Base-by-base conservation (phyloP, 1,140 invertebrate species). In the Drosophila malerkotliana region DNA sequence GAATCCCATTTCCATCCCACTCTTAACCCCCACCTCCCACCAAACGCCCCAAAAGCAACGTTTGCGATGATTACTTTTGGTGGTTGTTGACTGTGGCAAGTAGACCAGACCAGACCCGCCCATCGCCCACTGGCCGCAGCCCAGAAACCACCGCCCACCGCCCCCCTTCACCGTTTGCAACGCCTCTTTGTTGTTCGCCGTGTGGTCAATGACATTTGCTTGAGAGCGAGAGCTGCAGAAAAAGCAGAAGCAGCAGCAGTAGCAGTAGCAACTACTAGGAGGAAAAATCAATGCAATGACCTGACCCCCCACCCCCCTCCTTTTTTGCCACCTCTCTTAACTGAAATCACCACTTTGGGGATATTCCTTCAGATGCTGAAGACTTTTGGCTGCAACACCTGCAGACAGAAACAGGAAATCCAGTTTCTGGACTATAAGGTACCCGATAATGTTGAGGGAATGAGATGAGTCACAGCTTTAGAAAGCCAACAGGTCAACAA, bases 41-140 rank as follows among this genome's bases (percentile, higher is more conserved):
- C 34, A 37, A 37, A 37, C 34, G 28, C 57, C 68, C 56, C 41
- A 14, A 34, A 63, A 57, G 72, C 79, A 75, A 62, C 79, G 71
- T 83, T 83, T 79, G 69, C 79, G 74, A 82, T 82, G 79, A 82
- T 82, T 82, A 82, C 79, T 82, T 82, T 82, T 82, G 79, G 79
- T 82, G 79, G 79, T 82, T 82, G 79, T 71, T 83, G 79, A 68
- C 69, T 75, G 68, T 59, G 73, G 21, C 21, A 21, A 21, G 21
- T 21, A 21, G 21, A 18, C 18, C 18, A 21, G 21, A 21, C 58
- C 51, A n/a, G 24, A 32, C 21, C 34, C 63, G 34, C 18, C 18
- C 37, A 37, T 10, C 34, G 14, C 14, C 41, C 41, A 44, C n/a
- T 14, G 44, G 7, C 15, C 18, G 10, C 15, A 18, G 18, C 26